Conservation (phyloP, 1,140 invertebrate species). For the Pogonognathellus flavescens region DNA sequence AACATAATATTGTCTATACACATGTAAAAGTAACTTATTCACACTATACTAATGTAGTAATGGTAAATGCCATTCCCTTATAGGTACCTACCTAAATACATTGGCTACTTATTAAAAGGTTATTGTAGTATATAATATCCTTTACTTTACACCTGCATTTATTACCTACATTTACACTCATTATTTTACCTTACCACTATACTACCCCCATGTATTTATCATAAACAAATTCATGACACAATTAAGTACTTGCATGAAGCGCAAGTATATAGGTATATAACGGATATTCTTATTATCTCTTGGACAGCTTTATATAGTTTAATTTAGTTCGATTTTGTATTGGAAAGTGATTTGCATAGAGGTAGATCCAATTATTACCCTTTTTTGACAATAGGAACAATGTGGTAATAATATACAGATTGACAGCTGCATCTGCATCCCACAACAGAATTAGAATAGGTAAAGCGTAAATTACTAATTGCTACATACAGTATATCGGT, state of each 20-base stretch:
- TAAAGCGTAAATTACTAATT: too few relatives aligned
- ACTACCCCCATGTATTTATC: background rate
- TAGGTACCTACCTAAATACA: background rate
- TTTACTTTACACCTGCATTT: too few relatives aligned
- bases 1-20: background rate
- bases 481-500: too few relatives aligned
- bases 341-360: constrained; percentile 28
- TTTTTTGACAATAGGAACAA: constrained; percentile 11
- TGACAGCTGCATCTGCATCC: background rate
- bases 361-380: background rate
- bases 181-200: too few relatives aligned
- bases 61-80: background rate
- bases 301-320: too few relatives aligned
- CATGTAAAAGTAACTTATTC: background rate
- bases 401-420: background rate
- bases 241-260: background rate
- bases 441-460: too few relatives aligned
- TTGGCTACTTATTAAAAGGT: background rate
- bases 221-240: background rate
- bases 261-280: too few relatives aligned
- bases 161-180: too few relatives aligned
- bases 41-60: too few relatives aligned
- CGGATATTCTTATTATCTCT: too few relatives aligned
- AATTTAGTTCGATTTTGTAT: constrained; percentile 31
- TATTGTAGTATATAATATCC: background rate